A percentile compares a stretch with the other conserved stretches of the same genome.
phyloP scores from a whole-genome alignment of 2,113 vertebrate genomes.

The Dendrocopos noguchii region DNA sequence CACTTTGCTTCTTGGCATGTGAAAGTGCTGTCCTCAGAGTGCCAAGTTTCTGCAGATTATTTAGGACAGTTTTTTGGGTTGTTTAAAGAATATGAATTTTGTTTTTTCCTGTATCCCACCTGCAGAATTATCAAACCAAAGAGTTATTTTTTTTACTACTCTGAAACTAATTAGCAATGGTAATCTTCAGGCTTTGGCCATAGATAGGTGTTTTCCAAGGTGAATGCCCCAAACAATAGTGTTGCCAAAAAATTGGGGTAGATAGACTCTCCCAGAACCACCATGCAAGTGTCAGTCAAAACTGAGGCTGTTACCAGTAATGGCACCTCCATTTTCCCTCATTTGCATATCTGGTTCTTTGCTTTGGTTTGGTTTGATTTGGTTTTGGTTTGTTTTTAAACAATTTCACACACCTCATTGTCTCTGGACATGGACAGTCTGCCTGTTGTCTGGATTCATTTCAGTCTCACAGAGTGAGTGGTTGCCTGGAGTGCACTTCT shows the following conservation, averaged over 20 bases:
- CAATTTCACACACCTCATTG: neutral
- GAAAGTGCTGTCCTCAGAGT: neutral
- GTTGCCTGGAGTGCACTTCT: conserved; percentile 1
- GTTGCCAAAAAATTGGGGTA: accelerated
- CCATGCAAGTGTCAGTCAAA: neutral
- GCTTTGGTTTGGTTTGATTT: too few relatives aligned
- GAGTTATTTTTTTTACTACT: neutral
- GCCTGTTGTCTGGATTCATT: neutral
- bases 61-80: neutral
- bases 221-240: neutral
- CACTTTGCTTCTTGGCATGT: neutral
- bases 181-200: neutral
- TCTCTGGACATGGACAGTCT: neutral
- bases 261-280: neutral
- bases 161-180: neutral
- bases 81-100: neutral
- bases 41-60: neutral
- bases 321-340: neutral
- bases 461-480: conserved; percentile 4
- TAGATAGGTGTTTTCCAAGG: neutral
- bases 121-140: neutral
- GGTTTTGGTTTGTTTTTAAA: neutral
- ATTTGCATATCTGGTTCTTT: neutral
- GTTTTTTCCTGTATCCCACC: neutral
- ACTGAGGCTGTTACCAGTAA: neutral